Evolutionary conservation across 1,140 invertebrate genomes (phyloP).

Genomic region (Amyelois transitella): DNA sequence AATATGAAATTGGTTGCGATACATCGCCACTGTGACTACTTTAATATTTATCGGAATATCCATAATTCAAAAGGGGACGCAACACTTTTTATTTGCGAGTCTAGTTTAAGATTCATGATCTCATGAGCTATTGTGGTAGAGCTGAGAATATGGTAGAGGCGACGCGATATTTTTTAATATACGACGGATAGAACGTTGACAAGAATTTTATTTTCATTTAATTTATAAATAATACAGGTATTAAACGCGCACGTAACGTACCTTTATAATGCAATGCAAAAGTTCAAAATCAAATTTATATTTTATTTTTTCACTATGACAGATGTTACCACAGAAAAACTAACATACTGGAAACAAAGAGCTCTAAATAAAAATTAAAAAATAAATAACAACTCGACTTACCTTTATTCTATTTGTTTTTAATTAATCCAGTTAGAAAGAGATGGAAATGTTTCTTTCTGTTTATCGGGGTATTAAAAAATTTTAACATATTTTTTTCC

Average conservation of each 20-base stretch:
- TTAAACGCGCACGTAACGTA: too few relatives aligned
- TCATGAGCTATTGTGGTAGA: slow-evolving; percentile 36
- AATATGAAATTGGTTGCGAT: not conserved
- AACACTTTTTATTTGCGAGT: slow-evolving; percentile 47
- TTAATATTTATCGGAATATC: slow-evolving; percentile 57
- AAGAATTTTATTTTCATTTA: not conserved
- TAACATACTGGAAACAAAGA: too few relatives aligned
- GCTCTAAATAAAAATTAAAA: too few relatives aligned
- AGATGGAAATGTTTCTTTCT: too few relatives aligned
- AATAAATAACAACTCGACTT: too few relatives aligned
- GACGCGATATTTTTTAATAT: slow-evolving; percentile 5
- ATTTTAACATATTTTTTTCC: too few relatives aligned
- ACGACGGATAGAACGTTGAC: not conserved
- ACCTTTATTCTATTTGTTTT: too few relatives aligned
- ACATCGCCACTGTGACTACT: not conserved
- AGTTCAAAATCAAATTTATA: not conserved
- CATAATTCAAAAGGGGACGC: slow-evolving; percentile 51
- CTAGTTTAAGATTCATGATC: slow-evolving; percentile 56
- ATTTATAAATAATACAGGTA: too few relatives aligned
- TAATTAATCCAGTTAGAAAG: too few relatives aligned
- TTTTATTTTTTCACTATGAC: not conserved
- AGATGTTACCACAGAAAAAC: too few relatives aligned
- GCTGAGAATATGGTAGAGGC: slow-evolving; percentile 11
- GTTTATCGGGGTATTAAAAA: too few relatives aligned
- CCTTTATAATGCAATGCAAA: too few relatives aligned